phyloP scores from a whole-genome alignment of 2,888 invertebrate genomes.

The Agrotis puta region DNA sequence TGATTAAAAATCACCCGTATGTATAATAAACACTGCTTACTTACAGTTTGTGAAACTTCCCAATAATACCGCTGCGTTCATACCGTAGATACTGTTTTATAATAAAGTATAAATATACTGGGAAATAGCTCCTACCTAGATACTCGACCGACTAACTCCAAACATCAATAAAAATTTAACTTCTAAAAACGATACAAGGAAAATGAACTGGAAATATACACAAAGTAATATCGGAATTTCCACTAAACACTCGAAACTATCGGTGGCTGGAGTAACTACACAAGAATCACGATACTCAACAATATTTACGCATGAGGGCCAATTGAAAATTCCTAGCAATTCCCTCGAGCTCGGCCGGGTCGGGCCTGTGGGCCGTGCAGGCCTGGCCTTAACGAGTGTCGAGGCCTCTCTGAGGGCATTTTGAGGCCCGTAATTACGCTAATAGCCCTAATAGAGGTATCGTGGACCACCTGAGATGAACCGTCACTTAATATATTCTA shows the following conservation, averaged over 20 bases:
- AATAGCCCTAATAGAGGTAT: constrained; percentile 80
- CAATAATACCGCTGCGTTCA: background rate
- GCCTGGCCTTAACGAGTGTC: constrained; percentile 75
- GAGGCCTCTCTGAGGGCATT: constrained; percentile 72
- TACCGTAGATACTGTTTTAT: background rate
- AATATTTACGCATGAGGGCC: constrained; percentile 69
- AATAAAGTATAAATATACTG: constrained; percentile 14
- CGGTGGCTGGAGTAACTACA: constrained; percentile 14
- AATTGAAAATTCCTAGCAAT: constrained; percentile 71
- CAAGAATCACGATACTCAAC: constrained; percentile 53
- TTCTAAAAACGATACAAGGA: constrained; percentile 11
- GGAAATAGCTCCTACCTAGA: constrained; percentile 10
- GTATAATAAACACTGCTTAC: background rate
- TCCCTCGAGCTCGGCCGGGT: constrained; percentile 66
- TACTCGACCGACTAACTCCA: constrained; percentile 11
- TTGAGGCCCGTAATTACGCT: constrained; percentile 80
- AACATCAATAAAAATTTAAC: constrained; percentile 39
- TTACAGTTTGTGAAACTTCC: constrained; percentile 4
- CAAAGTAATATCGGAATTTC: constrained; percentile 22
- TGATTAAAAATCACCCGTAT: too few relatives aligned
- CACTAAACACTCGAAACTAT: constrained; percentile 34
- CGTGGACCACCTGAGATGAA: constrained; percentile 73
- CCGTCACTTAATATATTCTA: constrained; percentile 42
- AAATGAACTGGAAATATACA: constrained; percentile 28
- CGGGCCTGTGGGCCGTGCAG: constrained; percentile 56